A percentile compares a stretch with the other conserved stretches of the same genome.
Evolutionary conservation across 2,113 vertebrate genomes (phyloP).

Genomic region (Paracanthobrama guichenoti): DNA sequence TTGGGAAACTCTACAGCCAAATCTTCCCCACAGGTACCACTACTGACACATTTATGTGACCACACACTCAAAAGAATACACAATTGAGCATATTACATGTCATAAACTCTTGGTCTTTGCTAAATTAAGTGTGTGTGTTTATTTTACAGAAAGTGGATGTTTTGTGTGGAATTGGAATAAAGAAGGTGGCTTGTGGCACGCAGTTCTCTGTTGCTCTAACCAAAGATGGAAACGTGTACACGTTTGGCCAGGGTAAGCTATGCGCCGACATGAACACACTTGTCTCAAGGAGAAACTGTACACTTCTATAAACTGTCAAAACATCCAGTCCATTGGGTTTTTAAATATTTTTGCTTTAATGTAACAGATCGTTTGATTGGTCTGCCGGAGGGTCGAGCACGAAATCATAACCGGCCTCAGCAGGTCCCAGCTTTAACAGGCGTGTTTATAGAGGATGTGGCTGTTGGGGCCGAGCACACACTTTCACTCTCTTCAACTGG

Average conservation of each 20-base stretch:
- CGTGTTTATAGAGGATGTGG: constrained; percentile 76
- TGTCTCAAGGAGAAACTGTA: not conserved
- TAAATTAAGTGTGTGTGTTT: not conserved
- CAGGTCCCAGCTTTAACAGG: constrained; percentile 76
- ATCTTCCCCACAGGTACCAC: constrained; percentile 77
- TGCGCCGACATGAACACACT: not conserved
- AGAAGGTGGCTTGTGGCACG: constrained; percentile 79
- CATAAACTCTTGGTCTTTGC: not conserved
- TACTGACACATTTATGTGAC: not conserved
- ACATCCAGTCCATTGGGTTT: not conserved
- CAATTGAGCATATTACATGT: not conserved
- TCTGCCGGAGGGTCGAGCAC: constrained; percentile 77
- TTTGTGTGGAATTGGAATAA: constrained; percentile 79
- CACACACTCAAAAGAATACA: not conserved
- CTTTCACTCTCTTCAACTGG: constrained; percentile 75
- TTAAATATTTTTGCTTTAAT: not conserved
- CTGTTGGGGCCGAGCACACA: constrained; percentile 78
- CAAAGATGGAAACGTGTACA: constrained; percentile 78
- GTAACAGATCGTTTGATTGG: constrained; percentile 77
- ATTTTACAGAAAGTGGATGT: constrained; percentile 77
- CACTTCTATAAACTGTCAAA: not conserved
- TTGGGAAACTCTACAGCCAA: constrained; percentile 78
- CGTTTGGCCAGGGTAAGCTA: constrained; percentile 79
- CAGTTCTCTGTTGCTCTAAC: constrained; percentile 79
- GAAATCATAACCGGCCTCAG: constrained; percentile 78